Conservation (phyloP, 1,140 invertebrate genomes). For the Oscheius sp. region DNA sequence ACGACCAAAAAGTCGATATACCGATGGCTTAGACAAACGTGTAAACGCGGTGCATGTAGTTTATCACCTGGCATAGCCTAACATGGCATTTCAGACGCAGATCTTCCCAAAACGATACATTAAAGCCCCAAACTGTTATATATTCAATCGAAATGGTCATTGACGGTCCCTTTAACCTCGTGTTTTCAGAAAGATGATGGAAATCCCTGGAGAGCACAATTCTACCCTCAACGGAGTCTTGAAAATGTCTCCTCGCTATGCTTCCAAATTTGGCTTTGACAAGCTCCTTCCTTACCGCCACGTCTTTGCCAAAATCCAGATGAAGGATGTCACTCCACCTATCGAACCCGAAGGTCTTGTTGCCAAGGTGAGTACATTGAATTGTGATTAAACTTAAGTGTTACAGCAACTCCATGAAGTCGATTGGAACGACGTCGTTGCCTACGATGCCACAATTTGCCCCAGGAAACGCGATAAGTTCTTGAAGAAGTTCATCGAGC, state of each 20-base stretch:
- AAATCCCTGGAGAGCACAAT: neutral
- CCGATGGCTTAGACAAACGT: too few species aligned
- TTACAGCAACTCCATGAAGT: neutral
- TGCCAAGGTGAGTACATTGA: neutral
- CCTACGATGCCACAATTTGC: neutral
- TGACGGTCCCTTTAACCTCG: too few species aligned
- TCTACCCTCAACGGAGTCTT: neutral
- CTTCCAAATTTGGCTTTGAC: neutral
- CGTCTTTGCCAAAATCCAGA: neutral
- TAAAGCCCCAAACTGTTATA: too few species aligned
- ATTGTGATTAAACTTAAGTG: neutral
- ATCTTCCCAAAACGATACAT: too few species aligned
- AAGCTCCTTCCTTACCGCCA: neutral
- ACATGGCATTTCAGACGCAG: too few species aligned
- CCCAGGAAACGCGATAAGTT: neutral
- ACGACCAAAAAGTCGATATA: too few species aligned
- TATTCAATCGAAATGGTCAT: too few species aligned
- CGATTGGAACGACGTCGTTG: neutral
- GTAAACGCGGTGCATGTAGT: too few species aligned
- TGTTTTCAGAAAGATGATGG: neutral
- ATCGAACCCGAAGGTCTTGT: neutral
- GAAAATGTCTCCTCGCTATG: neutral
- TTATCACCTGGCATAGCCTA: too few species aligned
- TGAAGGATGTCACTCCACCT: neutral
- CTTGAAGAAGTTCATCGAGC: neutral